phyloP scores from a whole-genome alignment of 2,797 vertebrate species.

The Odontamblyopus rebecca region DNA sequence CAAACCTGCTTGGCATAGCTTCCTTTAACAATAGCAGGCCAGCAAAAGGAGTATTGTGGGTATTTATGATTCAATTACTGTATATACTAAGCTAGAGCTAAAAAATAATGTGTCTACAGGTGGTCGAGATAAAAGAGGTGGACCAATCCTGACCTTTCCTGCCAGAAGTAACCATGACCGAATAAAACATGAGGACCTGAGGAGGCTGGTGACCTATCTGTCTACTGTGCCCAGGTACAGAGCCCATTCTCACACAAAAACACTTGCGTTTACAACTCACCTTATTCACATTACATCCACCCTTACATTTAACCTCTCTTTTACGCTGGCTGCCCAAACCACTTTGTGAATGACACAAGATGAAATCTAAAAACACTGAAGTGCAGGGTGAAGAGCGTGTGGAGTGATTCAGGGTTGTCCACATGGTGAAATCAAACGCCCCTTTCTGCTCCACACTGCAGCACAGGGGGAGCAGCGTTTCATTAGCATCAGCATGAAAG shows the following conservation, averaged over 20 bases:
- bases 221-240: constrained; percentile 94
- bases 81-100: background rate
- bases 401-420: constrained; percentile 17
- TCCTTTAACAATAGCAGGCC: background rate
- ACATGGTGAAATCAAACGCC: constrained; percentile 40
- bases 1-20: too few species aligned
- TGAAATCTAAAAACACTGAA: background rate
- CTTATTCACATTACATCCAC: background rate
- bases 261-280: background rate
- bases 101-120: constrained; percentile 73
- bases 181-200: constrained; percentile 98
- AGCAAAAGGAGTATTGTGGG: background rate
- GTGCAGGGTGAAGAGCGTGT: constrained; percentile 20
- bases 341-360: background rate
- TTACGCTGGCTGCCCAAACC: background rate
- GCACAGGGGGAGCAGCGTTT: constrained; percentile 30
- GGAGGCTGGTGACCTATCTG: constrained; percentile 95
- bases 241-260: background rate
- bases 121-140: constrained; percentile 96
- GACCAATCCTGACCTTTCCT: constrained; percentile 96
- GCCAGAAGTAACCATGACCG: constrained; percentile 97
- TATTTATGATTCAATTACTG: background rate
- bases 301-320: background rate
- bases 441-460: constrained; percentile 38
- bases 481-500: constrained; percentile 63